Evolutionary conservation across 1,140 invertebrate species (phyloP).

Genomic region (Drosophila ananassae): DNA sequence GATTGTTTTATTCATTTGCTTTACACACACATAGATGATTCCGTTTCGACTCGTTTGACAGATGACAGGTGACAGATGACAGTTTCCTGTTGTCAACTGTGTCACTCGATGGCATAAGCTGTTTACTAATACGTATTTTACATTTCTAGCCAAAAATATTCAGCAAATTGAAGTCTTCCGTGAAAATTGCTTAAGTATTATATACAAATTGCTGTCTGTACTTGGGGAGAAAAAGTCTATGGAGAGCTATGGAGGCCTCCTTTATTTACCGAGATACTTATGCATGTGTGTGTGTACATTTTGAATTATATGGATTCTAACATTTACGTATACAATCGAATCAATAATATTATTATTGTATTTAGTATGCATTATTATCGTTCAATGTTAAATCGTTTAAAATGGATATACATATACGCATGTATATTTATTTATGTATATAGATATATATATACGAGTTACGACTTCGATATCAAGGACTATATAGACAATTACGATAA

Average conservation of each 20-base stretch:
- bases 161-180: slow-evolving; percentile 50
- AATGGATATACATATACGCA: slow-evolving; percentile 56
- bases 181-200: slow-evolving; percentile 34
- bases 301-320: slow-evolving; percentile 63
- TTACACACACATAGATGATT: slow-evolving; percentile 61
- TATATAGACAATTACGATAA: slow-evolving; percentile 81
- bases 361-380: slow-evolving; percentile 67
- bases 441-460: slow-evolving; percentile 62
- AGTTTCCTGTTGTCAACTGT: slow-evolving; percentile 20
- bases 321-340: slow-evolving; percentile 62
- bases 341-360: slow-evolving; percentile 55
- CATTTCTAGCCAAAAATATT: slow-evolving; percentile 50
- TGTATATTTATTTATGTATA: slow-evolving; percentile 50
- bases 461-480: slow-evolving; percentile 76
- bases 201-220: slow-evolving; percentile 57
- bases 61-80: slow-evolving; percentile 29
- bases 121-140: slow-evolving; percentile 32
- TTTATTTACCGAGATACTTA: slow-evolving; percentile 17
- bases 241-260: slow-evolving; percentile 15
- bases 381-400: slow-evolving; percentile 68
- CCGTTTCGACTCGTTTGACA: slow-evolving; percentile 4
- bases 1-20: slow-evolving; percentile 34
- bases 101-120: slow-evolving; percentile 5
- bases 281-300: slow-evolving; percentile 63
- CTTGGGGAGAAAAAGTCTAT: slow-evolving; percentile 39